phyloP scores from a whole-genome alignment of 2,113 vertebrate species.

The Onychorhynchus coronatus region DNA sequence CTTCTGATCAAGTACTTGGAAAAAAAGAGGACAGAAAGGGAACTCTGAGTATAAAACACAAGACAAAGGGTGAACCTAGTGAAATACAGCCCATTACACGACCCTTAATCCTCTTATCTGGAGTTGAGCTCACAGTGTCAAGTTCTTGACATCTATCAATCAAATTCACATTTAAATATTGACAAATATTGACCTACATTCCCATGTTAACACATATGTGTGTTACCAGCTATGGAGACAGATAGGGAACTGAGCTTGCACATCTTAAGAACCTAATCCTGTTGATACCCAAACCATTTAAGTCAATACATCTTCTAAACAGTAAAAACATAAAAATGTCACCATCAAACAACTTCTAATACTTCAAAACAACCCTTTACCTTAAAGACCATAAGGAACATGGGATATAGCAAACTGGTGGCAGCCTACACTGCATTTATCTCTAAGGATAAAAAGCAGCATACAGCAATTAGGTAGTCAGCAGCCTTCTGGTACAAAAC shows the following conservation, averaged over 20 bases:
- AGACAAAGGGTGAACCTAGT: not conserved
- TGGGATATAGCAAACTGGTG: not conserved
- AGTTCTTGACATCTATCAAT: not conserved
- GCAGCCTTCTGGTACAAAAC: not conserved
- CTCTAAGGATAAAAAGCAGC: not conserved
- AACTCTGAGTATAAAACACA: not conserved
- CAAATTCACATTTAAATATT: not conserved
- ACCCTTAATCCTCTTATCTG: not conserved
- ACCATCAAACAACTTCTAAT: not conserved
- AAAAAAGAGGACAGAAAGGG: not conserved
- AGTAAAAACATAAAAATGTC: not conserved
- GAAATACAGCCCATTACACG: not conserved
- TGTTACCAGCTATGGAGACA: not conserved
- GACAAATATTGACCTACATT: not conserved
- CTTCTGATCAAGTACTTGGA: not conserved
- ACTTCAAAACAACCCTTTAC: not conserved
- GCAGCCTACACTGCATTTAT: not conserved
- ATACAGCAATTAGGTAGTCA: not conserved
- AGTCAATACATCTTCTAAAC: not conserved
- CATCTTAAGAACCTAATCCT: not conserved
- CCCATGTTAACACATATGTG: not conserved
- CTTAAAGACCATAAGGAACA: not conserved
- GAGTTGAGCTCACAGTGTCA: not conserved
- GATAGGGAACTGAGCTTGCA: not conserved
- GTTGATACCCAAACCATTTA: not conserved